These are phyloP conservation scores for Lottia gigantea DNA, from an alignment of 2,888 invertebrate genomes.

Conservation along the genomic window DNA sequence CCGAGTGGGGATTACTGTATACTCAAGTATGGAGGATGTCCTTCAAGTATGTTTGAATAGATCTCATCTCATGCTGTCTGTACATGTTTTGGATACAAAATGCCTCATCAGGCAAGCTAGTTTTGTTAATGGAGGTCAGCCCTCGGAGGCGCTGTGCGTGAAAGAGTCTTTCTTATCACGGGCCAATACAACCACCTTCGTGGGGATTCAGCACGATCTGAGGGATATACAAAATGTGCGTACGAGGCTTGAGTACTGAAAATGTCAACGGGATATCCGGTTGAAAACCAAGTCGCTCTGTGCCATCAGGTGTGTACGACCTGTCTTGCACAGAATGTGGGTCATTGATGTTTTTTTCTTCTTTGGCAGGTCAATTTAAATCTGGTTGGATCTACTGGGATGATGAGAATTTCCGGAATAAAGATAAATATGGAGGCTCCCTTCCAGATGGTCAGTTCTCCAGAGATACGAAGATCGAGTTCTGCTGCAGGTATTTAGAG, in stretches of 20 bases:
- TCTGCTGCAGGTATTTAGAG: conserved; percentile 32
- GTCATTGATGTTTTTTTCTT: too few species aligned
- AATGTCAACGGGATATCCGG: too few species aligned
- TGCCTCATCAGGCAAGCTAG: neutral
- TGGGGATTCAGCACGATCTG: too few species aligned
- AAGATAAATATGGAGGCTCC: conserved; percentile 23
- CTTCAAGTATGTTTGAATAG: conserved; percentile 29
- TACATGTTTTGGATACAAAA: neutral
- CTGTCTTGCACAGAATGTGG: too few species aligned
- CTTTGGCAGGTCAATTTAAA: conserved; percentile 16
- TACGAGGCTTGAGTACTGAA: too few species aligned
- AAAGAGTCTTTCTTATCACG: too few species aligned
- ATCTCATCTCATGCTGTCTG: neutral
- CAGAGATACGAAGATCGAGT: conserved; percentile 26
- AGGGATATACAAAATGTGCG: too few species aligned
- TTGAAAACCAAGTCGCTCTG: too few species aligned
- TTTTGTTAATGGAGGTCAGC: neutral
- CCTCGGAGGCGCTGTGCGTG: neutral
- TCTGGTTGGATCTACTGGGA: conserved; percentile 33
- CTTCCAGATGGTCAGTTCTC: conserved; percentile 32
- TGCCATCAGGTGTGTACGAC: too few species aligned
- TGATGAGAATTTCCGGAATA: conserved; percentile 23
- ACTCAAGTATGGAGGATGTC: conserved; percentile 39
- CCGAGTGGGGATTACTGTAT: conserved; percentile 47
- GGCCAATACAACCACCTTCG: too few species aligned